A percentile compares a stretch with the other conserved stretches of the same genome.
Conservation (phyloP, 2,888 invertebrate species). For the Phengaris alcon region DNA sequence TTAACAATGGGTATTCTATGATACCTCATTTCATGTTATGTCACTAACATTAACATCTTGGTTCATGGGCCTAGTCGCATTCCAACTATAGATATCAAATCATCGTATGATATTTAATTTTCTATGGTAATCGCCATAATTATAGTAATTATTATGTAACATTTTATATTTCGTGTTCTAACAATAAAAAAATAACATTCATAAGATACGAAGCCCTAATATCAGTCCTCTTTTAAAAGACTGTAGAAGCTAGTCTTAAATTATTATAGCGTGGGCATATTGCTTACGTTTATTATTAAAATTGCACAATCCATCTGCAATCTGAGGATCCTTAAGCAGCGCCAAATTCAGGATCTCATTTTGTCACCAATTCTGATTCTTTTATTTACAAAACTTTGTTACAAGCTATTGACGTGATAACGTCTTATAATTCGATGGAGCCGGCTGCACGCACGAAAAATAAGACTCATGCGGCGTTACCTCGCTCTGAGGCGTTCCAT, state of each 20-base stretch:
- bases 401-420: no score
- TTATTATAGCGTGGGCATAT: neutral
- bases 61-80: conserved; percentile 72
- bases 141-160: neutral
- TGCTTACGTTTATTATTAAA: neutral
- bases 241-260: neutral
- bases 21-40: neutral
- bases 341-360: neutral
- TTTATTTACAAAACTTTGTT: neutral
- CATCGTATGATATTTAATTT: conserved; percentile 42
- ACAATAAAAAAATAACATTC: neutral
- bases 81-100: conserved; percentile 65
- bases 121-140: neutral
- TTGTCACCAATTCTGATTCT: neutral
- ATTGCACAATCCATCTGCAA: neutral
- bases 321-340: neutral
- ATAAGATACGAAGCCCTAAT: neutral
- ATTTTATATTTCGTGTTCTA: neutral
- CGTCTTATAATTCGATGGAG: no score
- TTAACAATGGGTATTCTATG: neutral
- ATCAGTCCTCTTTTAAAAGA: neutral
- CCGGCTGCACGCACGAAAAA: no score
- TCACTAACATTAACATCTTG: conserved; percentile 33
- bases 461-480: no score
- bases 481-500: no score